phyloP scores from a whole-genome alignment of 2,797 vertebrate genomes.

The Platyrinchus mystaceus region DNA sequence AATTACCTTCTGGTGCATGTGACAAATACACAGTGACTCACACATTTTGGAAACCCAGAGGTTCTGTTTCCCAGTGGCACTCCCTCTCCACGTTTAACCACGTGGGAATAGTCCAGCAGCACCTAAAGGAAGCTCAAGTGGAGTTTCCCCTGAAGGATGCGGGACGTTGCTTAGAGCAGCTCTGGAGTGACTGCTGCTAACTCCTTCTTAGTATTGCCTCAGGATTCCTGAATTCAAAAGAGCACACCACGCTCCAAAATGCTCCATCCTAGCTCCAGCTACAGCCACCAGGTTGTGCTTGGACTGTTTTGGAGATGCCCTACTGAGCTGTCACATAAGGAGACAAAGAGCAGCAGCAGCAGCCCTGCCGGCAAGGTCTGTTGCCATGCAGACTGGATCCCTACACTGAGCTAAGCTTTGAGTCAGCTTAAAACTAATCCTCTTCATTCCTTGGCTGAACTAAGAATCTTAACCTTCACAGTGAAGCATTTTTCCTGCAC shows the following conservation, averaged over 20 bases:
- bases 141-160: neutral
- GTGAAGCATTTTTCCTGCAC: neutral
- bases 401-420: neutral
- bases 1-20: fast-evolving
- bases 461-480: neutral
- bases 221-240: neutral
- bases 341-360: neutral
- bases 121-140: neutral
- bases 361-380: neutral
- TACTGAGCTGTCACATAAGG: neutral
- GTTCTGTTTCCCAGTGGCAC: neutral
- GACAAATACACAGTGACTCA: neutral
- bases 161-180: neutral
- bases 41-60: neutral
- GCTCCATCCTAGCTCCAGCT: neutral
- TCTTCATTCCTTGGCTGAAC: neutral
- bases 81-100: neutral
- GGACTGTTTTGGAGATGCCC: neutral
- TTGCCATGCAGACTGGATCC: constrained; percentile 10
- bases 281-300: neutral
- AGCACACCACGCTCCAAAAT: neutral
- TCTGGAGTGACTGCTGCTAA: neutral
- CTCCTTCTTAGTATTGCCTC: neutral
- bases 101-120: neutral
- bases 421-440: constrained; percentile 21